Conservation (phyloP, 2,888 invertebrate species). For the Apantesis nais region DNA sequence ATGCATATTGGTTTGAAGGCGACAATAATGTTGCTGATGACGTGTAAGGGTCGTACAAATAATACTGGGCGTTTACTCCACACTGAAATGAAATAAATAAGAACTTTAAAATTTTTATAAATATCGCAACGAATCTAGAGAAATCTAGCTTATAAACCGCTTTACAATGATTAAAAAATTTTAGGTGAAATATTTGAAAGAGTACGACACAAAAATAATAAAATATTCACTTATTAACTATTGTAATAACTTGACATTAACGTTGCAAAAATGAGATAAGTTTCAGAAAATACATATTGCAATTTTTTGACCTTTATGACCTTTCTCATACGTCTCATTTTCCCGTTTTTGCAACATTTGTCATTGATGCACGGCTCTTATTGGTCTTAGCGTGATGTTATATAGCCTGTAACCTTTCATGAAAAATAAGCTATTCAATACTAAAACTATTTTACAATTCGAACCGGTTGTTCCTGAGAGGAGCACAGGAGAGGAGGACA, state of each 20-base stretch:
- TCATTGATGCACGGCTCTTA: too few relatives aligned
- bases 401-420: too few relatives aligned
- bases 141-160: too few relatives aligned
- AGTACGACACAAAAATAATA: neutral
- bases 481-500: too few relatives aligned
- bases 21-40: constrained; percentile 18
- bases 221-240: too few relatives aligned
- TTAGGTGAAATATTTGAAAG: too few relatives aligned
- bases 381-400: too few relatives aligned
- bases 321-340: too few relatives aligned
- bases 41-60: constrained; percentile 47
- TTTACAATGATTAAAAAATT: neutral
- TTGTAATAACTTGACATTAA: neutral
- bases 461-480: neutral
- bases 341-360: too few relatives aligned
- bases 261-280: neutral
- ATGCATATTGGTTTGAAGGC: constrained; percentile 32
- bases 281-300: neutral
- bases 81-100: constrained; percentile 54
- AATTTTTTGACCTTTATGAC: neutral
- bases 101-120: neutral
- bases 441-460: neutral
- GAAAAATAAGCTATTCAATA: neutral
- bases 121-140: neutral
- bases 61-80: constrained; percentile 66